Base-by-base conservation (phyloP, 1,140 invertebrate species). In the silkworm (Bombyx mori) region DNA sequence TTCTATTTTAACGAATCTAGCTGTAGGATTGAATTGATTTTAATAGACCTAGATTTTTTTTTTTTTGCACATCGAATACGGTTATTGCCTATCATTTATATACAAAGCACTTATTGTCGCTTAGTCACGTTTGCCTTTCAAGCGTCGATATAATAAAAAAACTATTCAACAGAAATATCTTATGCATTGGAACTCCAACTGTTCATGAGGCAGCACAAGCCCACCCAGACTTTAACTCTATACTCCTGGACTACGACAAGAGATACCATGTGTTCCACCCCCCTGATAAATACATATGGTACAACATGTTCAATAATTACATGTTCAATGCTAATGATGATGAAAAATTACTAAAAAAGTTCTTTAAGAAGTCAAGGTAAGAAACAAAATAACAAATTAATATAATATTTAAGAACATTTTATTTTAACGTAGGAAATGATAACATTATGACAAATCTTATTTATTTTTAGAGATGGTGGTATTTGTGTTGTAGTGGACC, bases 251-350 rank as follows among this genome's bases (percentile, higher is more conserved):
- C 71, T 90, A 95, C 63, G 95, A 96, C 80, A 89, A 89, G 12
- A 89, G 95, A 71, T 94, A 92, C 80, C 88, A 91, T 50, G 90
- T 90, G 54, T 95, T 97, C 73, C 92, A 94, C 69, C 85, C 90
- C 1, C 89, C 91, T 0, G 69, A 91, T 18, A 88, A 92, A 70
- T 97, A 92, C 70, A 91, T 92, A 46, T 93, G 91, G 87, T 97
- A 96, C 78, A 97, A 97, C 77, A 92, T 96, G 89, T 96, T 97
- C 76, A 98, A 97, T 73, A 91, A 96, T 86, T 91, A 96, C 73
- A 94, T 97, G 63, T 97, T 97, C 66, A 89, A 91, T 69, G 88
- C 88, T 0, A 80, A 89, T 63, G 85, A 89, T 61, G 88, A 88
- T 56, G 70, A 87, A 58, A 78, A 72, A 10, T 71, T 89, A 2